phyloP scores from a whole-genome alignment of 64 coral and sea anemone species.

The Exaiptasia diaphana region DNA sequence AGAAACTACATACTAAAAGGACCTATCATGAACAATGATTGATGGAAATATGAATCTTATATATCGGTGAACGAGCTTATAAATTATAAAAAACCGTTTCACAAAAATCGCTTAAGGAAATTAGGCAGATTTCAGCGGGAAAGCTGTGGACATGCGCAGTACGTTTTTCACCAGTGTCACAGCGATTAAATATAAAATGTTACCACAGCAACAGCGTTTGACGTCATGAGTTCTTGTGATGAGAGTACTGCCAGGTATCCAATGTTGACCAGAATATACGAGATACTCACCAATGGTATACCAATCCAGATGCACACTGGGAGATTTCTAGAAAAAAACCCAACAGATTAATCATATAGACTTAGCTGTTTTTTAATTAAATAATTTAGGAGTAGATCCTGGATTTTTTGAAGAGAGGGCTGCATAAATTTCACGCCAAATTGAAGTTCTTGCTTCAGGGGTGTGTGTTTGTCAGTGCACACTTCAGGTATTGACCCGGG shows the following conservation, averaged over 20 bases:
- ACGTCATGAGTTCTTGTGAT: slow-evolving; percentile 14
- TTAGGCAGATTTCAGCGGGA: too few species aligned
- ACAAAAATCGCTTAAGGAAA: too few species aligned
- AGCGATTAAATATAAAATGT: neutral
- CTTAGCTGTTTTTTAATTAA: neutral
- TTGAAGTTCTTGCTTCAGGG: neutral
- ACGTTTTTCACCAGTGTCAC: too few species aligned
- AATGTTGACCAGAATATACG: slow-evolving; percentile 72
- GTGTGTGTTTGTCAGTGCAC: neutral
- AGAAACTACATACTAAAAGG: too few species aligned
- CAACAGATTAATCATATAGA: neutral
- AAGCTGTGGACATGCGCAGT: too few species aligned
- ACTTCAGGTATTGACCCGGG: neutral
- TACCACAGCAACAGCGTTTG: slow-evolving; percentile 71
- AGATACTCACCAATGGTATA: slow-evolving; percentile 58
- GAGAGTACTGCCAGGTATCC: slow-evolving; percentile 64
- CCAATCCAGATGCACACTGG: slow-evolving; percentile 48
- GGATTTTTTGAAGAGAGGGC: neutral
- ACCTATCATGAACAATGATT: too few species aligned
- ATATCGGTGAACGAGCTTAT: too few species aligned
- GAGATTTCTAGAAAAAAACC: slow-evolving; percentile 28
- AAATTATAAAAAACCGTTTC: too few species aligned
- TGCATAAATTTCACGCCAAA: neutral
- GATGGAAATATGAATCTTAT: too few species aligned
- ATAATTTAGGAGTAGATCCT: too few species aligned